phyloP scores from a whole-genome alignment of 2,888 invertebrate species.

The Hedychridium roseum region DNA sequence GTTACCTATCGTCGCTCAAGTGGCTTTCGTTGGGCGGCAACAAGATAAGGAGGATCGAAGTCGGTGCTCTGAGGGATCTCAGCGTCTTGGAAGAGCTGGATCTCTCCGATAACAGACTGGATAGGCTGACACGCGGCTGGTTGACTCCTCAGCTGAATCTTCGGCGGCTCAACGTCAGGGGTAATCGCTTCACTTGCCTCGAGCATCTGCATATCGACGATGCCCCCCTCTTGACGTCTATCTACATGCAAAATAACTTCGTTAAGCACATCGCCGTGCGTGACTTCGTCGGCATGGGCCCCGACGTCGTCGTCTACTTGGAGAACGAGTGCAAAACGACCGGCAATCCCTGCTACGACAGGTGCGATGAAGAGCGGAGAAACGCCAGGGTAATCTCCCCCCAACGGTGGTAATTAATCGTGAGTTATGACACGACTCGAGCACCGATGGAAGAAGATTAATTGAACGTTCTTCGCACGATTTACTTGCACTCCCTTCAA shows the following conservation, averaged over 20 bases:
- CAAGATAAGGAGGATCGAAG: slow-evolving; percentile 33
- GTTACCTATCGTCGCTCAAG: slow-evolving; percentile 29
- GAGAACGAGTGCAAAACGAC: slow-evolving; percentile 28
- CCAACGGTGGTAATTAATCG: too few relatives aligned
- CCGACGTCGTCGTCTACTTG: slow-evolving; percentile 34
- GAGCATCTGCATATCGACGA: slow-evolving; percentile 30
- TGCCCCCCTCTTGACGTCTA: slow-evolving; percentile 29
- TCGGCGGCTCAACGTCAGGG: slow-evolving; percentile 37
- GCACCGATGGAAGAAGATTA: too few relatives aligned
- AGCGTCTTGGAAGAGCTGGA: slow-evolving; percentile 26
- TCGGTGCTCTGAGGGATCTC: slow-evolving; percentile 28
- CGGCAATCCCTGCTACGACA: slow-evolving; percentile 23
- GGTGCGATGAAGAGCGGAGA: slow-evolving; percentile 15
- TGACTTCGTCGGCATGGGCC: slow-evolving; percentile 24
- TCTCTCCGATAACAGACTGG: slow-evolving; percentile 35
- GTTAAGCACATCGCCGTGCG: slow-evolving; percentile 21
- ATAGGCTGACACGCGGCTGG: slow-evolving; percentile 36
- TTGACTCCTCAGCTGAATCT: slow-evolving; percentile 23
- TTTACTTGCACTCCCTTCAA: too few relatives aligned
- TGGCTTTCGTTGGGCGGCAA: slow-evolving; percentile 42
- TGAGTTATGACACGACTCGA: too few relatives aligned
- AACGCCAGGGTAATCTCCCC: not conserved
- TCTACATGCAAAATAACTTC: slow-evolving; percentile 45
- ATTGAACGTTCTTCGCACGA: too few relatives aligned
- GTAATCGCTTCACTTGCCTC: slow-evolving; percentile 18